phyloP scores from a whole-genome alignment of 2,797 vertebrate species.

The Centropyge bicolor region DNA sequence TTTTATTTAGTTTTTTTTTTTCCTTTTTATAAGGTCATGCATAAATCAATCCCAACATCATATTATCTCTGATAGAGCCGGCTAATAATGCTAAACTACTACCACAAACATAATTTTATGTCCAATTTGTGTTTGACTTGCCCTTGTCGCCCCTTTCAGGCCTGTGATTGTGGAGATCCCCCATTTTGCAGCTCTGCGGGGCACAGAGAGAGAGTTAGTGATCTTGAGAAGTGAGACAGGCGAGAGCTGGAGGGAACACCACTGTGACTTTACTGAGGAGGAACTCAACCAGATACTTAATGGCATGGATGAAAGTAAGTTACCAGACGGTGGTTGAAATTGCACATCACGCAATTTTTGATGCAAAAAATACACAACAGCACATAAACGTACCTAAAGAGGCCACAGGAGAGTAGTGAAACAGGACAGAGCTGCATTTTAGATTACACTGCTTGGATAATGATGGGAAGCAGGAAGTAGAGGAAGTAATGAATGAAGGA shows the following conservation, averaged over 20 bases:
- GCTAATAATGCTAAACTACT: neutral
- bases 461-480: neutral
- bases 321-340: neutral
- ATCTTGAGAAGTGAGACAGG: conserved; percentile 96
- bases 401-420: neutral
- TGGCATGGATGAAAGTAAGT: conserved; percentile 97
- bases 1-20: conserved; percentile 1
- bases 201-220: conserved; percentile 94
- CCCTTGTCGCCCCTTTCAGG: conserved; percentile 80
- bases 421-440: neutral
- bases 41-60: conserved; percentile 21
- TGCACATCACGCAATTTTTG: neutral
- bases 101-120: neutral
- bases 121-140: conserved; percentile 21
- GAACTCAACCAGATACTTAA: conserved; percentile 97
- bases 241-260: conserved; percentile 97
- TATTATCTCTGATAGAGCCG: neutral
- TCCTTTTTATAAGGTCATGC: conserved; percentile 1
- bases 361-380: neutral
- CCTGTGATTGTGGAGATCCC: conserved; percentile 99
- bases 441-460: neutral
- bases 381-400: neutral
- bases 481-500: neutral
- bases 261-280: conserved; percentile 95
- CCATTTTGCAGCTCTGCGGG: conserved; percentile 95